These are phyloP conservation scores for Pelochelys cantorii DNA, from an alignment of 2,797 vertebrate genomes.

Conservation along the genomic window DNA sequence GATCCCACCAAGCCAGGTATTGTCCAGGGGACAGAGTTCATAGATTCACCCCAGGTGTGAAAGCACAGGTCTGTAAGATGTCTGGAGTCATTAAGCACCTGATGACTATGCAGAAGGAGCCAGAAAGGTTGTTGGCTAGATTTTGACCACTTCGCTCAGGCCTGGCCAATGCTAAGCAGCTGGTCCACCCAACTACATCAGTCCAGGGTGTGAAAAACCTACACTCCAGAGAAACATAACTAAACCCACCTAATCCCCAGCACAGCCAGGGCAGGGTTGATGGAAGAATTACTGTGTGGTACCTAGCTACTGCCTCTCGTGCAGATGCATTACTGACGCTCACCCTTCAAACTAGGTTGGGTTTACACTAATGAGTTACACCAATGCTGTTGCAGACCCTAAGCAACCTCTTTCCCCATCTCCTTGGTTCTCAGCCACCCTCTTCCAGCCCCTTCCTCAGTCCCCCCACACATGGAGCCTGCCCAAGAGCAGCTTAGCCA, in stretches of 20 bases:
- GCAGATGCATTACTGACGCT: not conserved
- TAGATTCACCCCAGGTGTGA: not conserved
- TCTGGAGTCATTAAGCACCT: not conserved
- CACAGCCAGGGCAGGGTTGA: not conserved
- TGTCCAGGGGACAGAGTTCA: not conserved
- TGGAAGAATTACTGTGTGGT: not conserved
- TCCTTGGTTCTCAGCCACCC: not conserved
- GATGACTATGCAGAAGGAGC: not conserved
- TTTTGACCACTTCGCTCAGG: not conserved
- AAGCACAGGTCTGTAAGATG: not conserved
- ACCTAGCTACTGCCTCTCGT: not conserved
- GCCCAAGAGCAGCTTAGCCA: not conserved
- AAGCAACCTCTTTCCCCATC: not conserved
- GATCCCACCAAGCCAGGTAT: not conserved
- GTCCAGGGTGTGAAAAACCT: not conserved
- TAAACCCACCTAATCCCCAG: not conserved
- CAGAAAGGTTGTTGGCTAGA: not conserved
- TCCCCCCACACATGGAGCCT: rapidly evolving
- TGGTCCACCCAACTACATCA: not conserved
- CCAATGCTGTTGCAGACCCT: not conserved
- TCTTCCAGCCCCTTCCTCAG: not conserved
- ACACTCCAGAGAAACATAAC: rapidly evolving
- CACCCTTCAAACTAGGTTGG: not conserved
- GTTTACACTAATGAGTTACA: not conserved
- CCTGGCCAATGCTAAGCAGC: not conserved